These are phyloP conservation scores for Orthosia gracilis DNA, from an alignment of 2,888 invertebrate species.

Conservation along the genomic window DNA sequence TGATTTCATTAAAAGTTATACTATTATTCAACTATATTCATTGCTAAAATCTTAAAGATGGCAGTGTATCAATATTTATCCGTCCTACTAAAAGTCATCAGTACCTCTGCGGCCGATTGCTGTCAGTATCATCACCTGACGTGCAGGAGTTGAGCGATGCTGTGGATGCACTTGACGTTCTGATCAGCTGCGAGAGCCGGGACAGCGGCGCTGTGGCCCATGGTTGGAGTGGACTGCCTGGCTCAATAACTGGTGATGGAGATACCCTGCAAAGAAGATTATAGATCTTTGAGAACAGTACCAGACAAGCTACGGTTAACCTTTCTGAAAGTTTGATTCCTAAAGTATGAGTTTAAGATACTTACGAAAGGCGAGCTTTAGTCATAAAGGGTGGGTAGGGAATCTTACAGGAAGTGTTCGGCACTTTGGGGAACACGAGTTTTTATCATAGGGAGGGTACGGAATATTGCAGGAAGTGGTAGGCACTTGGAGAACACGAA, in stretches of 20 bases:
- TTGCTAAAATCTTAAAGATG: conserved; percentile 38
- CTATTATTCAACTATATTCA: not conserved
- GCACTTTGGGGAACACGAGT: not conserved
- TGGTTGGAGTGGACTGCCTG: conserved; percentile 84
- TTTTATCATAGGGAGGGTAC: too few species aligned
- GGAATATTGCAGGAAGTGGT: not conserved
- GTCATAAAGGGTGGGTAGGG: too few species aligned
- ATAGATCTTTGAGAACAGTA: not conserved
- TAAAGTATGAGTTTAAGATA: too few species aligned
- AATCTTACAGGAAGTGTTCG: too few species aligned
- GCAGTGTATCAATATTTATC: conserved; percentile 40
- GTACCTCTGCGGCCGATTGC: conserved; percentile 70
- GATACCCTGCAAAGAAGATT: conserved; percentile 79
- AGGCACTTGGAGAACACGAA: not conserved
- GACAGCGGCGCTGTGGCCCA: conserved; percentile 88
- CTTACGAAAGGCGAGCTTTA: too few species aligned
- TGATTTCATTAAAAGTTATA: not conserved
- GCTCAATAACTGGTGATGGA: conserved; percentile 74
- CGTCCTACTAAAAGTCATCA: conserved; percentile 48
- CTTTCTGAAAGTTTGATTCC: too few species aligned
- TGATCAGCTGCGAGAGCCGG: conserved; percentile 81
- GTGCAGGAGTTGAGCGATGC: conserved; percentile 78
- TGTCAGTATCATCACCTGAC: conserved; percentile 74
- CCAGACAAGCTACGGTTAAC: not conserved
- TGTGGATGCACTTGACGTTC: conserved; percentile 82